phyloP scores from a whole-genome alignment of 2,888 invertebrate genomes.

The Meteorus cinctellus region DNA sequence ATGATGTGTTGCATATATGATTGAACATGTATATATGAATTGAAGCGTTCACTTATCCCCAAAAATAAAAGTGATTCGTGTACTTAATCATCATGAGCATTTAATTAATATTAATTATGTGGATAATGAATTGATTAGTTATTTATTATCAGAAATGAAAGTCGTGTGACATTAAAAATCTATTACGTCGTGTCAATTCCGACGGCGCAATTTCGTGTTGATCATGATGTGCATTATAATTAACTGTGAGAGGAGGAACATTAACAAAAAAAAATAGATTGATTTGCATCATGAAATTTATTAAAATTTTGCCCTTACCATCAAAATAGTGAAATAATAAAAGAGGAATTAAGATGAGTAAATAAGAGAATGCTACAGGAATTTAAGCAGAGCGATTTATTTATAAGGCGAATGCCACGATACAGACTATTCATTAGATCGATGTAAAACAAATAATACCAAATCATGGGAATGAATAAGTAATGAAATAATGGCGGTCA shows the following conservation, averaged over 20 bases:
- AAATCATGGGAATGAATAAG: background rate
- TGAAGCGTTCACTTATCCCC: background rate
- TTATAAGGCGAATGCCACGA: background rate
- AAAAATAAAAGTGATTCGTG: conserved; percentile 47
- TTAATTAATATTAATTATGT: conserved; percentile 44
- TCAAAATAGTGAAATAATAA: background rate
- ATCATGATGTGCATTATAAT: conserved; percentile 28
- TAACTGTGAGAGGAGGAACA: conserved; percentile 1
- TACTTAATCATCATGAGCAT: conserved; percentile 51
- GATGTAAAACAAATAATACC: background rate
- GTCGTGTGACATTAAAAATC: conserved; percentile 13
- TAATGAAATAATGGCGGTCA: conserved; percentile 6
- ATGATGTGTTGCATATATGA: background rate
- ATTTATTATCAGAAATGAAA: background rate
- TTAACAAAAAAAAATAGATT: background rate
- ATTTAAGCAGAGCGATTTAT: background rate
- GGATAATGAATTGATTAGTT: conserved; percentile 26
- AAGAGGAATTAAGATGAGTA: background rate
- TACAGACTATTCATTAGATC: background rate
- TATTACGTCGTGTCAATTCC: background rate
- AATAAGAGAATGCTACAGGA: background rate
- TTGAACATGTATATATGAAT: background rate
- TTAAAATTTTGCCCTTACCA: background rate
- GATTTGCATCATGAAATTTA: background rate
- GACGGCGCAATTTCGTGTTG: conserved; percentile 17